Percentiles rank a stretch among this genome's conserved stretches.
Evolutionary conservation across 2,888 invertebrate genomes (phyloP).

Genomic region (Phengaris arion): DNA sequence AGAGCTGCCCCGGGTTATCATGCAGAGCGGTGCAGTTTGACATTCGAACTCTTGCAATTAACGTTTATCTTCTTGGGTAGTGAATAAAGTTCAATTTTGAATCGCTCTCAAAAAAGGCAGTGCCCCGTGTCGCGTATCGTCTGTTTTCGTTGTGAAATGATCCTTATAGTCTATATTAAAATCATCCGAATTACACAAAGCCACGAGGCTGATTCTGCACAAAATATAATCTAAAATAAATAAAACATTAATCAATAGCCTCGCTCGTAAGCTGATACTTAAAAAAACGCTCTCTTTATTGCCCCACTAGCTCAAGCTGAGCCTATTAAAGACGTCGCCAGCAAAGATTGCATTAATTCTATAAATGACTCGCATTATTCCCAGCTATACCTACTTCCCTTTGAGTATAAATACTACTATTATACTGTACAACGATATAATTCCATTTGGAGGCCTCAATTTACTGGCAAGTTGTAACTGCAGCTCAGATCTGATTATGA

Average conservation of each 20-base stretch:
- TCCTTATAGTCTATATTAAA: neutral
- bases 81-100: too few relatives aligned
- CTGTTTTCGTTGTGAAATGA: too few relatives aligned
- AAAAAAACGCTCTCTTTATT: slow-evolving; percentile 35
- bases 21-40: too few relatives aligned
- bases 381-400: slow-evolving; percentile 31
- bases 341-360: slow-evolving; percentile 54
- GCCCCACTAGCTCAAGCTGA: slow-evolving; percentile 44
- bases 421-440: slow-evolving; percentile 25
- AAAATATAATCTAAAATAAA: neutral
- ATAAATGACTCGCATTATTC: slow-evolving; percentile 44
- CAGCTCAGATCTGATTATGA: neutral
- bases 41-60: too few relatives aligned
- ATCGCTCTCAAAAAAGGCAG: too few relatives aligned
- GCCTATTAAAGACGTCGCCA: slow-evolving; percentile 54
- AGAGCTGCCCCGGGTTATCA: too few relatives aligned
- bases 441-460: slow-evolving; percentile 26
- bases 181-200: neutral
- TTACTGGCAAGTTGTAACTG: slow-evolving; percentile 22
- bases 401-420: slow-evolving; percentile 32
- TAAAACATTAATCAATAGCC: neutral
- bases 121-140: too few relatives aligned
- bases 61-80: too few relatives aligned
- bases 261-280: neutral
- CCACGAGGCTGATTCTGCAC: neutral